Base-by-base conservation (phyloP, 2,888 invertebrate genomes). In the Agrotis exclamationis region DNA sequence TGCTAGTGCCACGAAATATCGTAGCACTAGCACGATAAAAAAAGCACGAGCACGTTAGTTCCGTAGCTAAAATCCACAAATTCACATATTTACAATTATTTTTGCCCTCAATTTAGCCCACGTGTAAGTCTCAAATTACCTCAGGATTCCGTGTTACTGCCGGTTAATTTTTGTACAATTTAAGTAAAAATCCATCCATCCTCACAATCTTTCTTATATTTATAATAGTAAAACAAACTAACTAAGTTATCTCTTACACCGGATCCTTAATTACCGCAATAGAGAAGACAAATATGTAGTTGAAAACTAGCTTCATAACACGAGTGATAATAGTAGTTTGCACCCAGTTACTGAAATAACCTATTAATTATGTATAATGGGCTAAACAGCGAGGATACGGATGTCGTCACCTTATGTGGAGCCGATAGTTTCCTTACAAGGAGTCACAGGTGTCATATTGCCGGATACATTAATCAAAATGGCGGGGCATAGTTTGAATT, bases 381-480 rank as follows among this genome's bases (percentile, higher is more conserved):
- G 28, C 18, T 54, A 33, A 76, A 66, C 51, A 70, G 20, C 67
- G 57, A 69, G 47, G 63, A 44, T 67, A 66, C 76, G 82, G 78
- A 82, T 78, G 83, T 83, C 76, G 65, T 57, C 76, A 51, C 82
- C 80, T 76, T 82, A 75, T 69, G 73, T 73, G 78, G 74, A 70
- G 64, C 80, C 80, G 84, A 88, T 83, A 82, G 82, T 74, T 82
- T 80, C 86, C 84, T 84, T 84, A 85, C 77, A 79, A 57, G 85
- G 81, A 76, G 69, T 70, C 82, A 80, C 86, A 86, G 86, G 88
- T 88, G 89, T 87, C 86, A 77, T 72, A 85, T 85, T 84, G 83
- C 86, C 87, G 88, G 88, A 89, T 78, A 85, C 88, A 90, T 91
- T 88, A 86, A 88, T 91, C 90, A 91, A 76, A 74, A 53, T 58